Evolutionary conservation across 2,888 invertebrate species (phyloP).

Genomic region (Cheilosia pagana): DNA sequence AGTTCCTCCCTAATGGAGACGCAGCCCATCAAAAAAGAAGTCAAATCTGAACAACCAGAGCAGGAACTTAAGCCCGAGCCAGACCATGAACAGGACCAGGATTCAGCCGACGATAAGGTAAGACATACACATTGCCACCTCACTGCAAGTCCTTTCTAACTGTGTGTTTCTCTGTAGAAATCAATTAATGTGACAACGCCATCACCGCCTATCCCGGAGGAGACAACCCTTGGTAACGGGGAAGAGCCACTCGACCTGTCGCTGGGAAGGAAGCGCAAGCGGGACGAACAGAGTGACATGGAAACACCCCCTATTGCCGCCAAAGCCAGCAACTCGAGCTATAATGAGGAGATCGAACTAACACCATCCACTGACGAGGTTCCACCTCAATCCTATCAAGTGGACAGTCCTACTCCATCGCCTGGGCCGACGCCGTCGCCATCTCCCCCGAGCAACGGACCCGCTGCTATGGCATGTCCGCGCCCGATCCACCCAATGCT

Average conservation of each 20-base stretch:
- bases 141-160: neutral
- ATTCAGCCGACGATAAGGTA: slow-evolving; percentile 81
- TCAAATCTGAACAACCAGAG: slow-evolving; percentile 52
- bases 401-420: slow-evolving; percentile 80
- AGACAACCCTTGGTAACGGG: slow-evolving; percentile 82
- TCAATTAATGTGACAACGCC: slow-evolving; percentile 81
- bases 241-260: slow-evolving; percentile 91
- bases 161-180: slow-evolving; percentile 77
- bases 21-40: slow-evolving; percentile 61
- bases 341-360: slow-evolving; percentile 57
- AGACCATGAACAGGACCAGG: slow-evolving; percentile 77
- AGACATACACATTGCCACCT: slow-evolving; percentile 36
- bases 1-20: slow-evolving; percentile 74
- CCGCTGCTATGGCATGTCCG: slow-evolving; percentile 88
- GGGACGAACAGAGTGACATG: slow-evolving; percentile 73
- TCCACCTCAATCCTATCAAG: slow-evolving; percentile 78
- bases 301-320: slow-evolving; percentile 47
- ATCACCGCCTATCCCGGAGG: slow-evolving; percentile 77
- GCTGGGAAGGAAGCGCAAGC: slow-evolving; percentile 85
- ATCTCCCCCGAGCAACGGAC: slow-evolving; percentile 81
- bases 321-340: slow-evolving; percentile 72
- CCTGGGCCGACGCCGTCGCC: slow-evolving; percentile 83
- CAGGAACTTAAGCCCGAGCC: slow-evolving; percentile 84
- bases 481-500: slow-evolving; percentile 92
- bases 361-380: slow-evolving; percentile 42